phyloP scores from a whole-genome alignment of 2,113 vertebrate genomes.

The Myanophis thanlyinensis region DNA sequence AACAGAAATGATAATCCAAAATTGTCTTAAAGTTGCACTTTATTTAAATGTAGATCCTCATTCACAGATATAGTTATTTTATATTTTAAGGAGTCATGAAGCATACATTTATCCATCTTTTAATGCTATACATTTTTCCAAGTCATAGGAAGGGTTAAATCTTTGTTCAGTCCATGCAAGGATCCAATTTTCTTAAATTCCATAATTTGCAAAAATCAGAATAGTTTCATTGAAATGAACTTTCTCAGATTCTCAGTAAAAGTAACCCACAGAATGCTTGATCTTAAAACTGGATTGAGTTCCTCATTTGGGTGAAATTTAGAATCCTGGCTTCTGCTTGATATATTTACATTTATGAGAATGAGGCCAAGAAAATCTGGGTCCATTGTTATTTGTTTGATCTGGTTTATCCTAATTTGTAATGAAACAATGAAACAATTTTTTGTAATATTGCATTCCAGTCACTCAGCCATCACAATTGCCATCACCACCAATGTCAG shows the following conservation, averaged over 20 bases:
- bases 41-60: neutral
- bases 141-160: neutral
- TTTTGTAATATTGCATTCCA: constrained; percentile 34
- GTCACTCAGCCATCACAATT: constrained; percentile 26
- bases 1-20: neutral
- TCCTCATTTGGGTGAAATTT: constrained; percentile 22
- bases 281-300: constrained; percentile 7
- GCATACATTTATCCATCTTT: neutral
- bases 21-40: neutral
- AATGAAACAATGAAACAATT: constrained; percentile 12
- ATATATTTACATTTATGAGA: constrained; percentile 9
- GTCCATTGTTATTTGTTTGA: constrained; percentile 21
- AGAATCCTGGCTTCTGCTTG: neutral
- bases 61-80: neutral
- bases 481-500: constrained; percentile 40
- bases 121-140: neutral
- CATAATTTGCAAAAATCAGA: constrained; percentile 15
- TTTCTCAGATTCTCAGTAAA: constrained; percentile 20
- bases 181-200: constrained; percentile 23
- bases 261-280: constrained; percentile 26
- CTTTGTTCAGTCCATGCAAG: neutral
- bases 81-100: constrained; percentile 7
- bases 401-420: constrained; percentile 27
- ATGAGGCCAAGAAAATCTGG: constrained; percentile 14
- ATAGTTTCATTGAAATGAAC: neutral